Evolutionary conservation across 2,113 vertebrate genomes (phyloP), one percentile per base, ranked within the genome.

Genomic region (Lucifuga dentata): DNA sequence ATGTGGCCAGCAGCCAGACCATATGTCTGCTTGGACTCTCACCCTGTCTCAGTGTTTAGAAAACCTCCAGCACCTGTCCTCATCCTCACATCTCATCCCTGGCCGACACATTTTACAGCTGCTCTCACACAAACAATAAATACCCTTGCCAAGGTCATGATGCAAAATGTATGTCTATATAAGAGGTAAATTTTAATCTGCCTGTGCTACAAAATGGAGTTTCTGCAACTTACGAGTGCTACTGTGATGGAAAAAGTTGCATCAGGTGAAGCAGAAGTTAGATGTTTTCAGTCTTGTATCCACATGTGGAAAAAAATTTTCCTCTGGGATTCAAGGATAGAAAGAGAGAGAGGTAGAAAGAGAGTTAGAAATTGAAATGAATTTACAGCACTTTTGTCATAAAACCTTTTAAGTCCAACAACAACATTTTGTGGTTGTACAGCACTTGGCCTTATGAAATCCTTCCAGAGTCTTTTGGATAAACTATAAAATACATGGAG

Each of bases 11-110:
- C 69, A 32, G 63, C 48, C 86, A 86, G 64, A 64, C 60, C 61
- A 48, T 80, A 77, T 72, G 78, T 80, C 78, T 74, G 51, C 41
- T 45, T 56, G 69, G 62, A 66, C 72, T 66, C 67, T 66, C 35
- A 60, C 24, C 55, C 52, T 8, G 5, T 57, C 65, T 52, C 73
- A 41, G 64, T 55, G 71, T 77, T 79, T 56, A 49, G 56, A 66
- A 83, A 63, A 70, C 67, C 73, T 78, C 23, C 76, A 51, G 60
- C 75, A 76, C 60, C 74, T 83, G 72, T 23, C 53, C 33, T 2
- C n/a, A n/a, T n/a, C 10, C 68, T 70, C 73, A 63, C 52, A 39
- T 68, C 70, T 78, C 64, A 20, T 17, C 60, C 53, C 61, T 13
- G 1, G 17, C 13, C 41, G 45, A 11, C 52, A 73, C 43, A 39